phyloP scores from a whole-genome alignment of 2,113 vertebrate genomes.

The Turdus rufiventris region DNA sequence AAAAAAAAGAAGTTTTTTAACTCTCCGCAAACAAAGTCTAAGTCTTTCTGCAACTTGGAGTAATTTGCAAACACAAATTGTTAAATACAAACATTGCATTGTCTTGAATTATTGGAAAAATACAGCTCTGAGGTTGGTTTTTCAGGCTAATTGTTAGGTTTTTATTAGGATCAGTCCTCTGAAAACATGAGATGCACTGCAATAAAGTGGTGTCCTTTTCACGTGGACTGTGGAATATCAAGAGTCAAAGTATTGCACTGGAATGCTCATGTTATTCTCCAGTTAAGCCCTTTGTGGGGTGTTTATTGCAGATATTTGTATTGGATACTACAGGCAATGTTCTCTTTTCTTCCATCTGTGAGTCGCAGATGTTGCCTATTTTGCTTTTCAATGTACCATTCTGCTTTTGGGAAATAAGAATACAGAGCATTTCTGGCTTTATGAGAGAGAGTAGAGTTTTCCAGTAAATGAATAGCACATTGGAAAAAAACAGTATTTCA shows the following conservation, averaged over 20 bases:
- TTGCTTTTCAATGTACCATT: constrained; percentile 22
- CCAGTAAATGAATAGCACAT: constrained; percentile 23
- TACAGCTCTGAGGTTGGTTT: background rate
- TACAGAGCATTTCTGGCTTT: constrained; percentile 30
- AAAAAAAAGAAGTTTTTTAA: background rate
- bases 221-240: background rate
- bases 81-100: background rate
- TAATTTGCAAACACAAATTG: background rate
- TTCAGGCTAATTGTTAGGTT: background rate
- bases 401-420: constrained; percentile 49
- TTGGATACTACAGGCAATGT: background rate
- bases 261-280: background rate
- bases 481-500: constrained; percentile 54
- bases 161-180: background rate
- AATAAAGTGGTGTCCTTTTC: background rate
- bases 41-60: background rate
- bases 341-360: background rate
- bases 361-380: constrained; percentile 24
- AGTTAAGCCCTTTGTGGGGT: background rate
- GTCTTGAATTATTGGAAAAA: background rate
- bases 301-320: constrained; percentile 53
- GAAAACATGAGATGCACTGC: background rate
- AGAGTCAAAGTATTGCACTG: background rate
- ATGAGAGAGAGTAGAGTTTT: constrained; percentile 10
- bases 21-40: background rate